A percentile compares a stretch with the other conserved stretches of the same genome.
phyloP scores from a whole-genome alignment of 2,888 invertebrate genomes.

The Polydrusus pterygomalis region DNA sequence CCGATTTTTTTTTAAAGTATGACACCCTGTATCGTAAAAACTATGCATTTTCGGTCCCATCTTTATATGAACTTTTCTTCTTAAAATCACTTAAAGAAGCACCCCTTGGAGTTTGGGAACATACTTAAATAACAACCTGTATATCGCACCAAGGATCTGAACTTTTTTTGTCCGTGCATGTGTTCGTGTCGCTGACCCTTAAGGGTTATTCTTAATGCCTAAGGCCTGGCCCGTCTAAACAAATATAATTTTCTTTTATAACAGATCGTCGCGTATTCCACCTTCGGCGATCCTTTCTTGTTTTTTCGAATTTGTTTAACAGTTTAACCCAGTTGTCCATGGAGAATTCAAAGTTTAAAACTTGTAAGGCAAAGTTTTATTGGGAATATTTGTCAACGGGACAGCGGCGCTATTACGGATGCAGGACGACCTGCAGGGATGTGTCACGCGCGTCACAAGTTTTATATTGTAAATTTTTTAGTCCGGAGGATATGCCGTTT shows the following conservation, averaged over 20 bases:
- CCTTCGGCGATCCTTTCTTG: slow-evolving; percentile 5
- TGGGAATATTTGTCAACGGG: slow-evolving; percentile 43
- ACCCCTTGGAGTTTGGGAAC: too few relatives aligned
- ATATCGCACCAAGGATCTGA: too few relatives aligned
- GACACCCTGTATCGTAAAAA: too few relatives aligned
- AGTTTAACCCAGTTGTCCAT: slow-evolving; percentile 43
- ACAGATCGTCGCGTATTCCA: slow-evolving; percentile 6
- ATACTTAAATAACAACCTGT: too few relatives aligned
- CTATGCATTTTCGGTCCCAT: too few relatives aligned
- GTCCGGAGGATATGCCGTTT: slow-evolving; percentile 2
- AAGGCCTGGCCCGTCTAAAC: background rate
- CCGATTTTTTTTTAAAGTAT: too few relatives aligned
- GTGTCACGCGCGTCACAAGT: slow-evolving; percentile 21
- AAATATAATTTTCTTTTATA: slow-evolving; percentile 15
- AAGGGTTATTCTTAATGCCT: background rate
- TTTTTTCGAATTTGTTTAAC: slow-evolving; percentile 28
- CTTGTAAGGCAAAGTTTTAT: slow-evolving; percentile 44
- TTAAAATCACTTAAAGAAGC: too few relatives aligned
- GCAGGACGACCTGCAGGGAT: slow-evolving; percentile 23
- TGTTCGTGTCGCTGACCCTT: background rate
- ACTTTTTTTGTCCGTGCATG: too few relatives aligned
- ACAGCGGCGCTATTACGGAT: slow-evolving; percentile 20
- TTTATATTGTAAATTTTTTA: slow-evolving; percentile 28
- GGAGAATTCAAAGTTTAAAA: slow-evolving; percentile 39
- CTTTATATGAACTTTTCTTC: too few relatives aligned